Evolutionary conservation across 2,888 invertebrate species (phyloP).

Genomic region (Apodemia zela): DNA sequence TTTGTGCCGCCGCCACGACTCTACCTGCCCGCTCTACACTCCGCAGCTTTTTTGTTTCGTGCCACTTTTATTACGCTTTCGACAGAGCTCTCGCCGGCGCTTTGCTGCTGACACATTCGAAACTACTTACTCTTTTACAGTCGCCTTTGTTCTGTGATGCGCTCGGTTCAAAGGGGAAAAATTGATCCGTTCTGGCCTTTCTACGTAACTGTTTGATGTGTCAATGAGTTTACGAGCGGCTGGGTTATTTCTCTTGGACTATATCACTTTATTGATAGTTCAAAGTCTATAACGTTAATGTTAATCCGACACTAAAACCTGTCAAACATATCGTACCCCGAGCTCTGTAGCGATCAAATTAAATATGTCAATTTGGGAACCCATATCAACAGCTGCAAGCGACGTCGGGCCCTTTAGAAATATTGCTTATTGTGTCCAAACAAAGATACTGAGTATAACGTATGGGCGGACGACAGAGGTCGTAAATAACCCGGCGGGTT

Average conservation of each 20-base stretch:
- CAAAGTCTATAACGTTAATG: constrained; percentile 68
- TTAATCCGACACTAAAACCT: constrained; percentile 79
- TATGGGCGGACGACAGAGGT: constrained; percentile 78
- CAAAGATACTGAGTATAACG: constrained; percentile 81
- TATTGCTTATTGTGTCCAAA: constrained; percentile 81
- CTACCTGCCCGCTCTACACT: constrained; percentile 49
- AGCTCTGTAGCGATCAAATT: constrained; percentile 67
- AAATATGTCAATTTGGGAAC: constrained; percentile 80
- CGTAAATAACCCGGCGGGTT: constrained; percentile 78
- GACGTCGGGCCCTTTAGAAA: constrained; percentile 78
- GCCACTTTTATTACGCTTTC: constrained; percentile 74
- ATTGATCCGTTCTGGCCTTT: constrained; percentile 61
- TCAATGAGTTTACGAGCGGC: constrained; percentile 42
- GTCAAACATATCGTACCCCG: constrained; percentile 72
- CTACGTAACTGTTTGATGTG: constrained; percentile 63
- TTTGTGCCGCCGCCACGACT: constrained; percentile 64
- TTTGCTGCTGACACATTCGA: constrained; percentile 69
- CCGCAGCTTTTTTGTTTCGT: constrained; percentile 65
- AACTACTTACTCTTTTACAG: constrained; percentile 72
- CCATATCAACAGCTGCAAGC: constrained; percentile 80
- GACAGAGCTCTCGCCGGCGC: constrained; percentile 58
- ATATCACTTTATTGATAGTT: constrained; percentile 58
- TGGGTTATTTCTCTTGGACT: constrained; percentile 26
- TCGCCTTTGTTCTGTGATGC: constrained; percentile 59
- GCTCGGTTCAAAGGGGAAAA: constrained; percentile 62